Evolutionary conservation across 2,888 invertebrate species (phyloP).

Genomic region (Chymomyza caudatula): DNA sequence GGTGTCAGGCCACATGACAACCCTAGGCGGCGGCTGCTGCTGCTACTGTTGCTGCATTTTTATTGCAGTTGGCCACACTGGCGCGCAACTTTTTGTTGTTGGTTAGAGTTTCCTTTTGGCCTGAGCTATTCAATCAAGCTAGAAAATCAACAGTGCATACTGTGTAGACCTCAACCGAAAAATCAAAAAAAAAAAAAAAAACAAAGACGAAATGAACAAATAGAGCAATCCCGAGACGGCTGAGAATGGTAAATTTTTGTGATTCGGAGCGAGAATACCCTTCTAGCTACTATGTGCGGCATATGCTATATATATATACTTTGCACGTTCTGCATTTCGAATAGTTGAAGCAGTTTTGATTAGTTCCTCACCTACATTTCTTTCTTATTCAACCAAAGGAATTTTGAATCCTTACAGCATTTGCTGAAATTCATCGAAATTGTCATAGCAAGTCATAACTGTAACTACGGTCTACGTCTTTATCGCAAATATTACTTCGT

Average conservation of each 20-base stretch:
- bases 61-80: background rate
- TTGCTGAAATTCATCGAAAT: no score
- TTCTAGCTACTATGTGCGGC: background rate
- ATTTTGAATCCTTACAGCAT: no score
- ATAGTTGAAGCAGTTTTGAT: background rate
- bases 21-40: conserved; percentile 9
- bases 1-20: conserved; percentile 50
- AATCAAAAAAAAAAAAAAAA: conserved; percentile 5
- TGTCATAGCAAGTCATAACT: no score
- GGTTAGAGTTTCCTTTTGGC: conserved; percentile 17
- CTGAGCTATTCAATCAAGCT: conserved; percentile 62
- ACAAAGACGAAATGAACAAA: background rate
- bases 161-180: conserved; percentile 13
- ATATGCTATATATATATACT: no score
- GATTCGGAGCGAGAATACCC: background rate
- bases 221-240: background rate
- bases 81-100: background rate
- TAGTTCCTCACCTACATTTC: no score
- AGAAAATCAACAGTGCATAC: conserved; percentile 31
- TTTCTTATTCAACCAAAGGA: no score
- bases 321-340: background rate
- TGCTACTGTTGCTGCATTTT: background rate
- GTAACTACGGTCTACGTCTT: no score
- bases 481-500: no score
- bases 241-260: background rate